Percentiles rank a stretch among this genome's conserved stretches.
Conservation (phyloP, 2,113 vertebrate species). For the Barnardius zonarius region DNA sequence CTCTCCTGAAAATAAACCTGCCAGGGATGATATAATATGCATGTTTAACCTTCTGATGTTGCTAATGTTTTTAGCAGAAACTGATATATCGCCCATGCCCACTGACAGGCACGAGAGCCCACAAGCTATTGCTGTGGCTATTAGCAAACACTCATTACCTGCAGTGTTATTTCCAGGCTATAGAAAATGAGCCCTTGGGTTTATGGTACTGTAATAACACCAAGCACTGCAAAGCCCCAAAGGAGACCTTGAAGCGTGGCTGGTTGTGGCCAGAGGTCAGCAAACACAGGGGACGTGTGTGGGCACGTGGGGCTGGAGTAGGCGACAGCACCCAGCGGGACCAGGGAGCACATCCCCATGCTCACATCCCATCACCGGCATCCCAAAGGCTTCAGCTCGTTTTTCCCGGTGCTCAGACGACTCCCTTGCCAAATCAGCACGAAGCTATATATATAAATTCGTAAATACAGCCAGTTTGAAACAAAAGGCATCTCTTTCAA, state of each 20-base stretch:
- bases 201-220: not conserved
- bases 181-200: not conserved
- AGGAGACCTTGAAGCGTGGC: accelerated
- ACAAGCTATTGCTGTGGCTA: not conserved
- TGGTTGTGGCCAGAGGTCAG: not conserved
- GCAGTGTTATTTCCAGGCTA: not conserved
- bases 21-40: constrained; percentile 51
- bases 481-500: not conserved
- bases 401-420: not conserved
- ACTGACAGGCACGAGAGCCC: not conserved
- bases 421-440: not conserved
- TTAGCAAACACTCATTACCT: not conserved
- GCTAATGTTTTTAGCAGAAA: constrained; percentile 24
- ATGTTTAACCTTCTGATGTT: constrained; percentile 36
- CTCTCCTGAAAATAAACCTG: constrained; percentile 58
- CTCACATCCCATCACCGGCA: not conserved
- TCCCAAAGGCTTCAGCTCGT: not conserved
- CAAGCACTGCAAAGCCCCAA: accelerated
- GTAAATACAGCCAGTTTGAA: not conserved
- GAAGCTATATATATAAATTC: accelerated
- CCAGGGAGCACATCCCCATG: not conserved
- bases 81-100: not conserved
- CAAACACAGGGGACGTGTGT: accelerated
- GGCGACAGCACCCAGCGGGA: accelerated
- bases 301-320: not conserved